Evolutionary conservation across 2,888 invertebrate species (phyloP).

Genomic region (Empis livida): DNA sequence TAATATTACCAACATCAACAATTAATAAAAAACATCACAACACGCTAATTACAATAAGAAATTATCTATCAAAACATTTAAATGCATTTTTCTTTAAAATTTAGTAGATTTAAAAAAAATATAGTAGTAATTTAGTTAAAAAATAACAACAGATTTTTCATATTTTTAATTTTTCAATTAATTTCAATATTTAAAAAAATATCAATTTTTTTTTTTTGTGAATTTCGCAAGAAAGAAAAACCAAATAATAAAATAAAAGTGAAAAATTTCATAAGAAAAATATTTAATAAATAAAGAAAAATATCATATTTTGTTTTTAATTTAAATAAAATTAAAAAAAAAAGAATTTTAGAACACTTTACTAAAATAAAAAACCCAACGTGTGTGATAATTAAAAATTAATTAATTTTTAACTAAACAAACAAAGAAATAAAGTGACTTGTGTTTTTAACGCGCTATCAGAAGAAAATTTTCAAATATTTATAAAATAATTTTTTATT

Average conservation of each 20-base stretch:
- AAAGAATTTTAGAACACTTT: conserved; percentile 1
- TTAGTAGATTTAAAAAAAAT: too few species aligned
- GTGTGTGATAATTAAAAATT: conserved; percentile 35
- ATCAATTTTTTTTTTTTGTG: conserved; percentile 5
- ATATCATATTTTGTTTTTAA: conserved; percentile 10
- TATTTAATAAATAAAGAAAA: conserved; percentile 4
- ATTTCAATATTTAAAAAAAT: too few species aligned
- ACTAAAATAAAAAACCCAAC: neutral
- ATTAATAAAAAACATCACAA: too few species aligned
- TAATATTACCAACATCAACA: too few species aligned
- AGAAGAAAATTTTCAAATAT: conserved; percentile 1
- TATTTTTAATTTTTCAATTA: too few species aligned
- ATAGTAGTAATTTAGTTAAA: too few species aligned
- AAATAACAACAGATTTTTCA: too few species aligned
- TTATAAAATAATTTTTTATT: conserved; percentile 11
- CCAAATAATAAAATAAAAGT: conserved; percentile 8
- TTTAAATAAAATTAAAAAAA: conserved; percentile 3
- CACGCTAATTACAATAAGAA: too few species aligned
- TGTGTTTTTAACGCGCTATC: too few species aligned
- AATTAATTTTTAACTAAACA: conserved; percentile 25
- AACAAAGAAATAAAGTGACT: conserved; percentile 13
- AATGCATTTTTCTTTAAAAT: too few species aligned
- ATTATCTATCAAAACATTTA: too few species aligned
- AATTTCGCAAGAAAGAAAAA: conserved; percentile 10
- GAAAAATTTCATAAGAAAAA: conserved; percentile 3